phyloP scores from a whole-genome alignment of 2,113 vertebrate genomes.

The Nesogale talazaci region DNA sequence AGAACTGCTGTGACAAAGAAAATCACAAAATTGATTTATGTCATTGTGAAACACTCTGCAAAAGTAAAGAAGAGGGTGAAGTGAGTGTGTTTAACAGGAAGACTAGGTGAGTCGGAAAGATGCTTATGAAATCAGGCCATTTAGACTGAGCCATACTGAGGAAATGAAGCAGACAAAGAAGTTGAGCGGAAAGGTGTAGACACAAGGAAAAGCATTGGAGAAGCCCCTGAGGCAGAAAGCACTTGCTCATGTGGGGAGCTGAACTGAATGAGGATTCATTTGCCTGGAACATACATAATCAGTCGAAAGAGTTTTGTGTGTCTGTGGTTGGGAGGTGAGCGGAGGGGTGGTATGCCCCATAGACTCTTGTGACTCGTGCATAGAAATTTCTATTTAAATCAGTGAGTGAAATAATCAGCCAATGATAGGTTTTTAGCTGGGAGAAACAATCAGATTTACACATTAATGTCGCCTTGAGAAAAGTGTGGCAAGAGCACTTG shows the following conservation, averaged over 20 bases:
- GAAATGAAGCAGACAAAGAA: background rate
- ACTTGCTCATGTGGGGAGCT: background rate
- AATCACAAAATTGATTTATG: background rate
- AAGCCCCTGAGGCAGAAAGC: background rate
- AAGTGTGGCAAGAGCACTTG: background rate
- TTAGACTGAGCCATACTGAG: background rate
- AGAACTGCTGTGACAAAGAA: background rate
- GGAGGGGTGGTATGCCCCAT: too few species aligned
- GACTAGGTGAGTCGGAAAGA: background rate
- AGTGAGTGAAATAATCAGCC: background rate
- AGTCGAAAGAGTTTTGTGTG: too few species aligned
- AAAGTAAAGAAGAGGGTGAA: background rate
- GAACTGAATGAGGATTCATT: background rate
- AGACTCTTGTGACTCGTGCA: background rate
- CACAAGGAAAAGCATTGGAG: background rate
- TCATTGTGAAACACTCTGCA: too few species aligned
- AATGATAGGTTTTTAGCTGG: background rate
- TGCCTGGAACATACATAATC: background rate
- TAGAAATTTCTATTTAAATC: constrained; percentile 18
- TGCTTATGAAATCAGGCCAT: background rate
- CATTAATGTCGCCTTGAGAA: background rate
- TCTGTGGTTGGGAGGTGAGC: too few species aligned
- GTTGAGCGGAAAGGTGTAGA: background rate
- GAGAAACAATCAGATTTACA: background rate
- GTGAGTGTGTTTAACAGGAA: background rate